Base-by-base conservation (phyloP, 2,888 invertebrate species). In the Ephialtes manifestator region DNA sequence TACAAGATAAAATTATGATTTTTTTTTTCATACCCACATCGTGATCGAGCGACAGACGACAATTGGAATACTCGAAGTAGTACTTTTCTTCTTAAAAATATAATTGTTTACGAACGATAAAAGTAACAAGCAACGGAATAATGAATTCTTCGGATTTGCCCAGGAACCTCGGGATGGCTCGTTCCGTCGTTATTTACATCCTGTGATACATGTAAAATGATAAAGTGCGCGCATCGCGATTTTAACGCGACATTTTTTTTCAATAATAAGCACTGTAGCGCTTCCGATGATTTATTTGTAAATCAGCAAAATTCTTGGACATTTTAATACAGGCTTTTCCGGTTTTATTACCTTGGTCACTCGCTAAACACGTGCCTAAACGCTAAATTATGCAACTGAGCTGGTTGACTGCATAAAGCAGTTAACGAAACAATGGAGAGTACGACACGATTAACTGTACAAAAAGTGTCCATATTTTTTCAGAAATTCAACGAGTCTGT, bases 401-500 rank as follows among this genome's bases (percentile, higher is more conserved):
- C 74, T 75, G 55, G 68, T 67, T 53, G 75, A 81, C 76, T 20
- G 67, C 58, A 43, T 11, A 76, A 71, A 63, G 18, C 74, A 63
- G 24, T 15, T 58, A 28, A 51, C 39, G 68, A 83, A 83, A 67
- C 74, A 67, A 81, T 70, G 46, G 39, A 20, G n/a, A 74, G 39
- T 48, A 51, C 60, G 48, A 43, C 43, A 51, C 63, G 71, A 79
- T 85, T 60, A 75, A 60, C 86, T 86, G 87, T 87, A 85, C 85
- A 85, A 85, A 86, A 80, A 55, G 51, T 72, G 77, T 76, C 58
- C 60, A 76, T 67, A 43, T 75, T 58, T 13, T n/a, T 58, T 58
- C 20, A 11, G 31, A 18, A 53, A 39, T 55, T 35, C 31, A 80
- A 81, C 71, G 89, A 89, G 88, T 88, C 88, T 87, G 86, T 89